Percentiles rank a stretch among this genome's conserved stretches.
Conservation (phyloP, 1,140 invertebrate species). For the Polypedilum pembai region DNA sequence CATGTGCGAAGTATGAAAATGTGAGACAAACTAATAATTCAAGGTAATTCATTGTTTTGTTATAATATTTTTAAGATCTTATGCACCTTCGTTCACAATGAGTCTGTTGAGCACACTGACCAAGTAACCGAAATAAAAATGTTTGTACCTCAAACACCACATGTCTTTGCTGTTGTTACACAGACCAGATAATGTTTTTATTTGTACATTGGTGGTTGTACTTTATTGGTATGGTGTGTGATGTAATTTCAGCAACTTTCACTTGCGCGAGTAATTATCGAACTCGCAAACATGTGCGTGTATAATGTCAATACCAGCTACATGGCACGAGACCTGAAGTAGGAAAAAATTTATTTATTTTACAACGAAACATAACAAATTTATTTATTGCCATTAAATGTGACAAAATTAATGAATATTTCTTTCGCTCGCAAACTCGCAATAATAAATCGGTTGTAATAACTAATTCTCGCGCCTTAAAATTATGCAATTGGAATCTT, state of each 20-base stretch:
- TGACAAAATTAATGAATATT: too few species aligned
- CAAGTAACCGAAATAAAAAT: not conserved
- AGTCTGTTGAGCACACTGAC: slow-evolving; percentile 1
- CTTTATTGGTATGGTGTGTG: not conserved
- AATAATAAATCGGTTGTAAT: too few species aligned
- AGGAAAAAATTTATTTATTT: too few species aligned
- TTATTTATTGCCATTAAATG: too few species aligned
- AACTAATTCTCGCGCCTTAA: not conserved
- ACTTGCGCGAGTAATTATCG: not conserved
- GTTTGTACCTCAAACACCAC: not conserved
- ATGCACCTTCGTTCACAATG: slow-evolving; percentile 6
- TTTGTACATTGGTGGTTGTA: not conserved
- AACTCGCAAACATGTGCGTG: too few species aligned
- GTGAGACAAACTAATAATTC: not conserved
- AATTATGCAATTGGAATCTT: not conserved
- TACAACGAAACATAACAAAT: too few species aligned
- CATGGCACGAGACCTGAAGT: too few species aligned
- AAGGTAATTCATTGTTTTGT: not conserved
- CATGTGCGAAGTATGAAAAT: not conserved
- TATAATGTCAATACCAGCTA: too few species aligned
- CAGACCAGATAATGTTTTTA: not conserved
- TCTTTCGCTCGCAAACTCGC: too few species aligned
- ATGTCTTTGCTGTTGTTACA: not conserved
- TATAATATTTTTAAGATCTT: not conserved
- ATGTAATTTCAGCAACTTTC: slow-evolving; percentile 12